These are phyloP conservation scores for Clamator glandarius DNA, from an alignment of 2,797 vertebrate genomes.

Conservation along the genomic window DNA sequence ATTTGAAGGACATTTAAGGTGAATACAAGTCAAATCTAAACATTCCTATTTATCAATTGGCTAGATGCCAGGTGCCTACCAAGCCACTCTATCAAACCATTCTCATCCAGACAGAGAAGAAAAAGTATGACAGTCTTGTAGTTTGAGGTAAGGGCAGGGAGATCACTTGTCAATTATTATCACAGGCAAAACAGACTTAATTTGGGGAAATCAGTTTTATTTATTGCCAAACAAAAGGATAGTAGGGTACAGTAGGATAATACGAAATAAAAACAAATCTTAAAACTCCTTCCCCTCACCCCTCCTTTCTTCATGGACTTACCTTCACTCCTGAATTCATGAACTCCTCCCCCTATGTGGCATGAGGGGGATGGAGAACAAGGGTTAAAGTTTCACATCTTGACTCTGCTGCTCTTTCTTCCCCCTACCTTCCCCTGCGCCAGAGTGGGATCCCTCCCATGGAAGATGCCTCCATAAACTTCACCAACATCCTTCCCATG, in stretches of 20 bases:
- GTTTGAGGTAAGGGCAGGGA: too few species aligned
- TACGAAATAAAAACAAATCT: neutral
- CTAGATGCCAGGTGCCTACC: neutral
- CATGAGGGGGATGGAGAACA: too few species aligned
- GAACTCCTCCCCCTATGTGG: too few species aligned
- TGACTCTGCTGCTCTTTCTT: neutral
- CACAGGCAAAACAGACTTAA: neutral
- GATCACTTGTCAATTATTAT: neutral
- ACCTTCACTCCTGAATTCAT: too few species aligned
- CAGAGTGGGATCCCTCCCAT: neutral
- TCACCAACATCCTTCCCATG: neutral
- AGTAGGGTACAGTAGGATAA: too few species aligned
- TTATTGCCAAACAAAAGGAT: neutral
- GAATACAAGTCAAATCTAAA: neutral
- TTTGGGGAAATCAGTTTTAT: neutral
- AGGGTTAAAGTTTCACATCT: too few species aligned
- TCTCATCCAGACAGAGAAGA: neutral
- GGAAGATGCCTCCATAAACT: neutral
- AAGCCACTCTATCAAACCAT: neutral
- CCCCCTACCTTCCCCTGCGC: neutral
- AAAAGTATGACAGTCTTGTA: neutral
- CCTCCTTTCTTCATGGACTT: too few species aligned
- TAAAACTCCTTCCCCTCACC: too few species aligned
- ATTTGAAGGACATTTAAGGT: neutral
- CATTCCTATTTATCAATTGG: neutral